Percentiles rank a stretch among this genome's conserved stretches.
Evolutionary conservation across 2,888 invertebrate species (phyloP).

Genomic region (Caenorhabditis panamensis): DNA sequence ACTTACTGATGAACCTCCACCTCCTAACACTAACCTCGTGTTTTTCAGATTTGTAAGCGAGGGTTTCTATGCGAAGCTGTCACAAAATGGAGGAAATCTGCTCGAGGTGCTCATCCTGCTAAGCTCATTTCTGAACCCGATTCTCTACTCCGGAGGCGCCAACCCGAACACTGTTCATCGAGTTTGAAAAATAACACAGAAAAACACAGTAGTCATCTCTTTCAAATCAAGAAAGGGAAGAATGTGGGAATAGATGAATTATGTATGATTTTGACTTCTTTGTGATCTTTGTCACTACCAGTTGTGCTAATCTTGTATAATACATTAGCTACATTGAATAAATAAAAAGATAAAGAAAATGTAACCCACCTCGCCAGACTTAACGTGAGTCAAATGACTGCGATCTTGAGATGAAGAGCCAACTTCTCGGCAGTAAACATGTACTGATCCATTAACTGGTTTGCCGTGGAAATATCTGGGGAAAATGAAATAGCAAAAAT

Average conservation of each 20-base stretch:
- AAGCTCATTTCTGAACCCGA: conserved; percentile 76
- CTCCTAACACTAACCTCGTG: no score
- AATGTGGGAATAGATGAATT: conserved; percentile 30
- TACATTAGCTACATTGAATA: background rate
- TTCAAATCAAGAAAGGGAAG: background rate
- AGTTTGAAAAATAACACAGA: conserved; percentile 21
- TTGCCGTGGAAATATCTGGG: conserved; percentile 49
- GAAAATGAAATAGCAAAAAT: background rate
- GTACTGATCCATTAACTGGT: conserved; percentile 46
- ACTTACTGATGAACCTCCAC: no score
- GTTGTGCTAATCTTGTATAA: conserved; percentile 1
- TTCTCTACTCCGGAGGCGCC: conserved; percentile 70
- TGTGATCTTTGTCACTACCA: conserved; percentile 39
- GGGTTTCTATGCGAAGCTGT: conserved; percentile 58
- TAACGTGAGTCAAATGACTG: conserved; percentile 48
- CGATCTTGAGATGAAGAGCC: conserved; percentile 37
- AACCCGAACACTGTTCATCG: conserved; percentile 38
- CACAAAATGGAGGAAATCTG: conserved; percentile 69
- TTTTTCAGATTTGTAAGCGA: conserved; percentile 62
- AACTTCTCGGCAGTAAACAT: conserved; percentile 44
- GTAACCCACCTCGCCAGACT: conserved; percentile 48
- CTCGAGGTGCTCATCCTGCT: conserved; percentile 77
- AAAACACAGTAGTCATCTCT: background rate
- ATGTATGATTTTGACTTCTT: conserved; percentile 37
- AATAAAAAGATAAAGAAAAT: conserved; percentile 18